Evolutionary conservation across 1,140 invertebrate species (phyloP), one percentile per base, ranked within the genome.

Genomic region (Drosophila pruinosa): DNA sequence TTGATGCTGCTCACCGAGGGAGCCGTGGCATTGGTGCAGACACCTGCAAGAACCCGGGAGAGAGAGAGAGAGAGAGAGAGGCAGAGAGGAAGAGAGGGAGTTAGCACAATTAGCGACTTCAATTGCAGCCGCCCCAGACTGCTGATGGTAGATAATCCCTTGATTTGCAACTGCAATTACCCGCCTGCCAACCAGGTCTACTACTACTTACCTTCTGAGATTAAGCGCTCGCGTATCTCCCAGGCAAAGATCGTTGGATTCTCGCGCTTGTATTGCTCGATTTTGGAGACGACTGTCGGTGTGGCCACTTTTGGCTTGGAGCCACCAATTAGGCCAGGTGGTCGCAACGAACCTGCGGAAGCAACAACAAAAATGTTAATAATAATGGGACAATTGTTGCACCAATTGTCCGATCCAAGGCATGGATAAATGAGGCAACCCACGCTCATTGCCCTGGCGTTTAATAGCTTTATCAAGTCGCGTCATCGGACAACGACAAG

Each of bases 241-340:
- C 97, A 98, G 17, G 98, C 98, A 93, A 98, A 98, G 92, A 99
- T 98, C 57, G 97, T 98, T n/a, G 97, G 97, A 92, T 98, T 98
- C 92, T 98, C 97, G 68, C 97, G 92, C 93, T 98, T 98, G 93
- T 98, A 98, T 91, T 98, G 97, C 92, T 98, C 97, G 89, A 98
- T 98, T 93, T 98, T 98, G 65, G 96, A 96, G 28, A 98, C 97
- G 38, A 98, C 97, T 3, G 97, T 96, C 7, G 97, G 97, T 19
- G 98, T 99, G 64, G 98, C 98, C 56, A 99, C 99, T 93, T 99
- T 98, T 12, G 98, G 98, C 92, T 99, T 99, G 92, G 97, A 99
- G 50, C 99, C 99, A 57, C 98, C 99, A 86, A 99, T 99, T 80
- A 99, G 94, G 48, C 98, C 97, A 28, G 98, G 98, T 78, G 98